phyloP scores from a whole-genome alignment of 1,140 invertebrate species.

The Archivesica marissinica region DNA sequence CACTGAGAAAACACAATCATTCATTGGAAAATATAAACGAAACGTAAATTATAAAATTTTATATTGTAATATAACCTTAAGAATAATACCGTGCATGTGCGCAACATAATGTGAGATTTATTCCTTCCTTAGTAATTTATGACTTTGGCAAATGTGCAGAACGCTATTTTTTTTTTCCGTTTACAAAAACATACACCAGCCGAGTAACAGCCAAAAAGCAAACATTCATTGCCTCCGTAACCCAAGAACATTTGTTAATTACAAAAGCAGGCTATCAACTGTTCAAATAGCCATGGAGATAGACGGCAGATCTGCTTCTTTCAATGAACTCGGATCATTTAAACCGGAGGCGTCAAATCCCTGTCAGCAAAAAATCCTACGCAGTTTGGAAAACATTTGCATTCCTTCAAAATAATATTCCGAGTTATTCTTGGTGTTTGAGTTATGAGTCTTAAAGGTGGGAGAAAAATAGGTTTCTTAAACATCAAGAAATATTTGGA shows the following conservation, averaged over 20 bases:
- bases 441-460: too few species aligned
- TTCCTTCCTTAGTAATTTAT: background rate
- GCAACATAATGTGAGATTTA: too few species aligned
- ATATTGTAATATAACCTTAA: too few species aligned
- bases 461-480: too few species aligned
- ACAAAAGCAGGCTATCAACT: background rate
- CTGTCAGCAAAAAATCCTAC: constrained; percentile 16
- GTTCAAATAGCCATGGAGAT: background rate
- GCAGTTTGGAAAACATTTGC: background rate
- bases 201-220: background rate
- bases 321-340: constrained; percentile 14
- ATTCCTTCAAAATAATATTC: background rate
- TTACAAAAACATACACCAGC: background rate
- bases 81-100: too few species aligned
- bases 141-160: background rate
- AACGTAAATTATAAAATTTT: too few species aligned
- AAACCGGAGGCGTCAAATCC: constrained; percentile 1
- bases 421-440: background rate
- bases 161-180: background rate
- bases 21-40: too few species aligned
- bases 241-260: background rate
- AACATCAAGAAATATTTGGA: too few species aligned
- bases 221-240: constrained; percentile 10
- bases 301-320: constrained; percentile 14
- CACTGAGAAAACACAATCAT: too few species aligned